phyloP scores from a whole-genome alignment of 1,140 invertebrate species.

The Drosophila micromelanica region DNA sequence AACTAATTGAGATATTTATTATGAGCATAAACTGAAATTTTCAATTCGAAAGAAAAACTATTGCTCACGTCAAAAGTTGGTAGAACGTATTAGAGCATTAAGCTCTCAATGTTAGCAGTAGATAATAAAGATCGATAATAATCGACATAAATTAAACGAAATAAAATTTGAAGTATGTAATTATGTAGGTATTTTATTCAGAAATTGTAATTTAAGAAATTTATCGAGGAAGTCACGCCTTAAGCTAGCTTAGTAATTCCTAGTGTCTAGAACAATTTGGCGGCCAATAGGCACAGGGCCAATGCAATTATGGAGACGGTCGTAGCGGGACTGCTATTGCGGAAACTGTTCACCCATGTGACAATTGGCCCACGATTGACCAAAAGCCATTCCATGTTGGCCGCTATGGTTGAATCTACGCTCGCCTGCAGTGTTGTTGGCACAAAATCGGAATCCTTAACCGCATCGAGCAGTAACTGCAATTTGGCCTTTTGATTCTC shows the following conservation, averaged over 20 bases:
- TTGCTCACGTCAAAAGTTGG: background rate
- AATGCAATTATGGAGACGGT: constrained; percentile 53
- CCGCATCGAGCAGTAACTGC: constrained; percentile 50
- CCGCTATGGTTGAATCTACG: constrained; percentile 53
- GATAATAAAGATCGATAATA: background rate
- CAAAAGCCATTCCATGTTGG: constrained; percentile 63
- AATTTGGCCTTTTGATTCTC: constrained; percentile 53
- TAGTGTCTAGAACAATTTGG: constrained; percentile 61
- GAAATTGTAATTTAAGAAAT: background rate
- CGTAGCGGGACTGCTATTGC: constrained; percentile 57
- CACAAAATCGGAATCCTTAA: constrained; percentile 52
- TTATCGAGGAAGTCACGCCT: background rate
- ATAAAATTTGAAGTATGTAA: constrained; percentile 5
- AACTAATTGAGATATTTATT: constrained; percentile 34
- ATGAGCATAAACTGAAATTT: constrained; percentile 14
- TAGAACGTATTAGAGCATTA: background rate
- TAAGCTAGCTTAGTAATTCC: constrained; percentile 29
- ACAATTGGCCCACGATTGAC: constrained; percentile 66
- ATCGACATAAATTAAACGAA: constrained; percentile 2
- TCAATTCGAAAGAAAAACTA: background rate
- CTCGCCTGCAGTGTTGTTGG: constrained; percentile 42
- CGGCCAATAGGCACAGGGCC: constrained; percentile 42
- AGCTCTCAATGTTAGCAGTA: background rate
- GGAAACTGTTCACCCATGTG: constrained; percentile 47
- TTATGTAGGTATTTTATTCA: constrained; percentile 28